phyloP scores from a whole-genome alignment of 2,113 vertebrate genomes.

The Bufo gargarizans region DNA sequence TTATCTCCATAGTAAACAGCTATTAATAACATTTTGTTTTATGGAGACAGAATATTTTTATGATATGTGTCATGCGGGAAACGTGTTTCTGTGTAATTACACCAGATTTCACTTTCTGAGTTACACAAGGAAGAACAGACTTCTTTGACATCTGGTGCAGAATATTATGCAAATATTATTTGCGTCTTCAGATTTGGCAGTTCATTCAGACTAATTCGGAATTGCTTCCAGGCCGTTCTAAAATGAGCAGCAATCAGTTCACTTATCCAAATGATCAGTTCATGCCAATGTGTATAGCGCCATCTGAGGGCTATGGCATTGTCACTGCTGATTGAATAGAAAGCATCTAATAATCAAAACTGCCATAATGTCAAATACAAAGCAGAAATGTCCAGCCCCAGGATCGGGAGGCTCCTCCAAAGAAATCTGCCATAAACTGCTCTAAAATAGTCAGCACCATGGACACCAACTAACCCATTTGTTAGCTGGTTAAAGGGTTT shows the following conservation, averaged over 20 bases:
- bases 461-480: background rate
- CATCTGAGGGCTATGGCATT: background rate
- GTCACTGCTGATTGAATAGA: background rate
- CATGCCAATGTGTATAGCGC: background rate
- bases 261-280: background rate
- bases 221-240: background rate
- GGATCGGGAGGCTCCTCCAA: background rate
- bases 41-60: background rate
- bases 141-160: slow-evolving; percentile 6
- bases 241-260: background rate
- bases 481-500: no score
- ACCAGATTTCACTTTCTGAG: slow-evolving; percentile 1
- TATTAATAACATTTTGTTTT: background rate
- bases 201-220: slow-evolving; percentile 3
- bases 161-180: slow-evolving; percentile 52
- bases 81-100: background rate
- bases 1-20: background rate
- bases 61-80: background rate
- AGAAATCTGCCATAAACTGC: background rate
- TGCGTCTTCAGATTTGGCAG: slow-evolving; percentile 18
- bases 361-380: background rate
- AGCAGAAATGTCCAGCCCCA: no score
- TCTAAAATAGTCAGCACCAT: background rate
- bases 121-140: background rate
- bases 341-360: background rate